phyloP scores from a whole-genome alignment of 2,888 invertebrate species.

The Drosophila lacicola region DNA sequence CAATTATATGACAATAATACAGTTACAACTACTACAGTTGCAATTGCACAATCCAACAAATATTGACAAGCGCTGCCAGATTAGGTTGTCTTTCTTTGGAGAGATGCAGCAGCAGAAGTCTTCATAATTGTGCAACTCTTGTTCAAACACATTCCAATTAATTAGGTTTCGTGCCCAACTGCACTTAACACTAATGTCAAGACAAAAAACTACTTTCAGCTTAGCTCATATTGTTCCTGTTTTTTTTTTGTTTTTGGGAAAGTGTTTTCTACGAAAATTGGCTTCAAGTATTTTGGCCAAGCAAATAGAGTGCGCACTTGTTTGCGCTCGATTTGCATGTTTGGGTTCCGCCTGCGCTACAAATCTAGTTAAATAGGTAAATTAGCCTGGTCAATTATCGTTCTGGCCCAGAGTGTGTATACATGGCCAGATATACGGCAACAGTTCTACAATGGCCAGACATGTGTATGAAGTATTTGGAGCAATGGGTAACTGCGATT shows the following conservation, averaged over 20 bases:
- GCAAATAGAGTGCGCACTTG: constrained; percentile 47
- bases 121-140: constrained; percentile 22
- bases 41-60: constrained; percentile 55
- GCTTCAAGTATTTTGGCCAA: constrained; percentile 14
- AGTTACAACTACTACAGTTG: constrained; percentile 24
- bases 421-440: constrained; percentile 46
- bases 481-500: constrained; percentile 40
- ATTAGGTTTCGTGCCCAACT: constrained; percentile 54
- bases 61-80: constrained; percentile 50
- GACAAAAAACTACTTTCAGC: constrained; percentile 29
- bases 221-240: constrained; percentile 21
- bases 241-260: constrained; percentile 28
- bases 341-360: constrained; percentile 18
- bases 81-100: constrained; percentile 23
- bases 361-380: constrained; percentile 75
- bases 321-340: constrained; percentile 66
- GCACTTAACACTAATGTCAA: constrained; percentile 62
- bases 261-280: constrained; percentile 70
- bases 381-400: constrained; percentile 74
- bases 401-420: constrained; percentile 25
- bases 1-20: constrained; percentile 35
- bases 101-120: neutral
- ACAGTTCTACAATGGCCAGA: neutral
- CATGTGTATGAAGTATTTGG: constrained; percentile 26
- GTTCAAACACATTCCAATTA: constrained; percentile 28